Conservation (phyloP, 2,888 invertebrate genomes). For the Drosophila hamatofila region DNA sequence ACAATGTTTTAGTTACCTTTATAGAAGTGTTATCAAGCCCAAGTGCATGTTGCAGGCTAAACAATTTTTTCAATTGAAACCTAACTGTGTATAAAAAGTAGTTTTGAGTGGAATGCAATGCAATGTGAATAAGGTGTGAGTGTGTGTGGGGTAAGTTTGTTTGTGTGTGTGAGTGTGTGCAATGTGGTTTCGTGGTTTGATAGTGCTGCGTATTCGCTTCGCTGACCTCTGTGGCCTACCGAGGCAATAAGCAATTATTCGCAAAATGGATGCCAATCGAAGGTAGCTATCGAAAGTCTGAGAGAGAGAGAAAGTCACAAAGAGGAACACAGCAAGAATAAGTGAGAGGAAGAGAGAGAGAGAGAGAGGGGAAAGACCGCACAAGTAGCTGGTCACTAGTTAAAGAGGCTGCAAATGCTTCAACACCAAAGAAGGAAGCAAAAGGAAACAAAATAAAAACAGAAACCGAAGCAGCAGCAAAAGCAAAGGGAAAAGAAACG, state of each 20-base stretch:
- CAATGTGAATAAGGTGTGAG: background rate
- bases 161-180: too few relatives aligned
- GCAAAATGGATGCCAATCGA: background rate
- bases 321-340: too few relatives aligned
- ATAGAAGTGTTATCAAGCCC: background rate
- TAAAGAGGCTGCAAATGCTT: conserved; percentile 16
- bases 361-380: background rate
- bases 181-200: background rate
- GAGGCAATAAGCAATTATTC: background rate
- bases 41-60: background rate
- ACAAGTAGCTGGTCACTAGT: background rate
- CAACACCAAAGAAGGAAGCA: background rate
- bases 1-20: background rate
- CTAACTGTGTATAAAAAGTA: background rate
- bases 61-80: background rate
- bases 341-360: background rate
- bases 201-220: background rate
- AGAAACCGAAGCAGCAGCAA: background rate
- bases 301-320: too few relatives aligned
- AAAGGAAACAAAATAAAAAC: background rate
- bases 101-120: background rate
- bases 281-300: too few relatives aligned
- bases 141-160: too few relatives aligned
- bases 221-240: background rate
- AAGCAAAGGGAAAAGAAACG: background rate